Base-by-base conservation (phyloP, 2,113 vertebrate species). In the Xerus inauris region DNA sequence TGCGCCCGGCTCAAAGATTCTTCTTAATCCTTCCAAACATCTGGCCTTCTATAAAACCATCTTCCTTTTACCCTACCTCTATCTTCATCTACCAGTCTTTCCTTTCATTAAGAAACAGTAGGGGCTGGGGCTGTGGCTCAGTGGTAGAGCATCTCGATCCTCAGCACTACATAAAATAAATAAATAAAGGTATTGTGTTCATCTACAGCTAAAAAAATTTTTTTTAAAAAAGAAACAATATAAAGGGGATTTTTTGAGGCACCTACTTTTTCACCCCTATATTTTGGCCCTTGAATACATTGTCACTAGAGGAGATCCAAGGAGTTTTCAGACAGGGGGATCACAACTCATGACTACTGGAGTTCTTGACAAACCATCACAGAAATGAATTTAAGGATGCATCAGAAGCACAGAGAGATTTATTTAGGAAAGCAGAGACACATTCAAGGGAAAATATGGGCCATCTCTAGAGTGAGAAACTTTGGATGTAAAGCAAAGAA, bases 261-360 rank as follows among this genome's bases (percentile, higher is more conserved):
- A 84, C 91, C 69, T 87, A 6, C 67, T 84, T 79, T 71, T 79
- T 72, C 38, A 64, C 12, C 13, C 0, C 6, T 40, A 5, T 64
- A 22, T 87, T 84, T 76, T 96, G 87, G 30, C 17, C 10, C 72
- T 84, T 94, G 59, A 81, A n/a, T 75, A 69, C 32, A 79, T 89
- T 12, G 64, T 67, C 64, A 67, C 32, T 2, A 67, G 64, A 35
- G 64, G 30, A 67, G 64, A 5, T 35, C 14, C 14, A 62, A 62
- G 59, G 64, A 35, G 32, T 67, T 17, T 35, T 13, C 64, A 67
- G 28, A 64, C 30, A 67, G 32, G 30, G 64, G 5, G 64, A 67
- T 4, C 6, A 16, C 64, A 35, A 67, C 30, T 65, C 30, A 65
- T 14, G 64, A 65, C 64, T 6, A 62, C 24, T 26, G 22, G 59